Conservation (phyloP, 2,113 vertebrate species). For the Pachycephala philippinensis region DNA sequence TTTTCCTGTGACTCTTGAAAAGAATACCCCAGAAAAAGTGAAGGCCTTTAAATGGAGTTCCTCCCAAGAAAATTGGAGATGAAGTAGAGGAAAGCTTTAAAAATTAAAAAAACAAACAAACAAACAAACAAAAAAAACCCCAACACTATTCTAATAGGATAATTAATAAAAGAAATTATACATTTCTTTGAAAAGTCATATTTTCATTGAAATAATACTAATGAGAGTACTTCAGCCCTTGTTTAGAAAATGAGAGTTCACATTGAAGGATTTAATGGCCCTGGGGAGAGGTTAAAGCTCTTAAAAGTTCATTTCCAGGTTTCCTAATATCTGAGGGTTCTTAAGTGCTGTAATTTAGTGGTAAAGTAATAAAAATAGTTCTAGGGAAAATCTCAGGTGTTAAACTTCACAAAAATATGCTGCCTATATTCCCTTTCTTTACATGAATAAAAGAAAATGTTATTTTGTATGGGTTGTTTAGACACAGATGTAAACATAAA, state of each 20-base stretch:
- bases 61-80: background rate
- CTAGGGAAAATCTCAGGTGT: background rate
- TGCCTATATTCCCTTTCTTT: background rate
- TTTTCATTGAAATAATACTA: background rate
- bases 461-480: background rate
- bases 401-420: background rate
- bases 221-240: background rate
- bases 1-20: background rate
- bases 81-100: background rate
- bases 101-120: background rate
- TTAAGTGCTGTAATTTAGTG: constrained; percentile 20
- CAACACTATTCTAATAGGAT: background rate
- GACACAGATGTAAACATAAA: background rate
- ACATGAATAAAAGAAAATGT: background rate
- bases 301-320: constrained; percentile 18
- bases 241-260: constrained; percentile 13
- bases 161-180: background rate
- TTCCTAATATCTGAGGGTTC: background rate
- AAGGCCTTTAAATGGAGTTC: background rate
- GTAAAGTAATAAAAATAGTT: constrained; percentile 1
- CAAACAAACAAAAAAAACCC: too few relatives aligned
- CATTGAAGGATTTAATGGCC: background rate
- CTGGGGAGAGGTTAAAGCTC: constrained; percentile 23
- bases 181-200: background rate
- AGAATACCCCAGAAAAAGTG: background rate